Conservation (phyloP, 1,140 invertebrate genomes). For the Maniola jurtina region DNA sequence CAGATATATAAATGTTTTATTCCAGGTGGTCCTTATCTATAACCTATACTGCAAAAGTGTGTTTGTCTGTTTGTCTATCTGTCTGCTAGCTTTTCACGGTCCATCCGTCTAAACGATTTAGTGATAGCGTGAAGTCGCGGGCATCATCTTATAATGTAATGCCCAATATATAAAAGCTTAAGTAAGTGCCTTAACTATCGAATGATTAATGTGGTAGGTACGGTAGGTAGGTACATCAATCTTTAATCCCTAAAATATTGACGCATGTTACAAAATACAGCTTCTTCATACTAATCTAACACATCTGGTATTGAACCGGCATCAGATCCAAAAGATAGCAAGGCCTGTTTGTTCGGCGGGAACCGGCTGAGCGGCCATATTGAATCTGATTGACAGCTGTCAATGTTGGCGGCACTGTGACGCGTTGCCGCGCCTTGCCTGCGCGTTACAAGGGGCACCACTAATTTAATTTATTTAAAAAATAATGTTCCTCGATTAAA, state of each 20-base stretch:
- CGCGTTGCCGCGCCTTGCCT: constrained; percentile 61
- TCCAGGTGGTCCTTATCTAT: too few relatives aligned
- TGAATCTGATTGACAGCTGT: constrained; percentile 77
- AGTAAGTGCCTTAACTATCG: background rate
- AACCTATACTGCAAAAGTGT: too few relatives aligned
- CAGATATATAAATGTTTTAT: too few relatives aligned
- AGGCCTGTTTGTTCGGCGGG: constrained; percentile 47
- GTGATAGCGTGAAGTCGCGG: too few relatives aligned
- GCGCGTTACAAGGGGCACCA: constrained; percentile 45
- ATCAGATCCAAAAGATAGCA: constrained; percentile 66
- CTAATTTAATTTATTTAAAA: constrained; percentile 26
- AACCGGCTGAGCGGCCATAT: constrained; percentile 71
- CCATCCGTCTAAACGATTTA: too few relatives aligned
- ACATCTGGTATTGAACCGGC: constrained; percentile 54
- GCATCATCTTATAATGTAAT: background rate
- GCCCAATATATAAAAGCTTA: background rate
- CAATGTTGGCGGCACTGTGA: constrained; percentile 74
- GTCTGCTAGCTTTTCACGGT: too few relatives aligned
- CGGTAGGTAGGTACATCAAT: constrained; percentile 12
- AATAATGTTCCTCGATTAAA: constrained; percentile 27
- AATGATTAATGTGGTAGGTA: constrained; percentile 14
- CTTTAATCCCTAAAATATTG: constrained; percentile 30
- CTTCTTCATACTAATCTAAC: constrained; percentile 59
- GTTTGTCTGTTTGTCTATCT: too few relatives aligned
- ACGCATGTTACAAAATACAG: constrained; percentile 36